Base-by-base conservation (phyloP, 2,797 vertebrate species). In the Enteromius viviparus region DNA sequence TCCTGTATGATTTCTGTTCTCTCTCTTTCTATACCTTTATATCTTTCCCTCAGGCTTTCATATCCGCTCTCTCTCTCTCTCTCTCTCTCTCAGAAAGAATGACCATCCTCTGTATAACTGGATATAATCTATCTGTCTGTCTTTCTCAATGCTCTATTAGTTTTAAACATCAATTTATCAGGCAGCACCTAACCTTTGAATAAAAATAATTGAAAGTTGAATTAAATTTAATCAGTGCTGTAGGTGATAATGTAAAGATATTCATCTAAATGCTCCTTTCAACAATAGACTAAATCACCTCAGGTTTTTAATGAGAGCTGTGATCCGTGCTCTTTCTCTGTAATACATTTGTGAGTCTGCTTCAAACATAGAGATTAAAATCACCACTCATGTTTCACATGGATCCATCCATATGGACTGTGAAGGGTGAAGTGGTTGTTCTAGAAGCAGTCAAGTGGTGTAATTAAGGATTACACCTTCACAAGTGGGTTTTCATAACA, bases 1-100 rank as follows among this genome's bases (percentile, higher is more conserved):
- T 86, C 86, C 89, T 91, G 84, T 85, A 83, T 89, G 89, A 89
- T 92, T 86, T 92, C 84, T 21, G 65, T 85, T 55, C 37, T 77
- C 21, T 26, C 11, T 62, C 60, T 69, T 9, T 76, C 34, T 21
- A 5, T 21, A 29, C 4, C 19, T 71, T 29, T 53, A 6, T 40
- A 1, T 62, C 45, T 68, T 0, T 69, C 9, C 60, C 21, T 49
- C 32, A 6, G 23, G 14, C 34, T 55, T 26, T 76, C 7, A 8
- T 51, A 7, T 19, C 58, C 40, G 1, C 34, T 34, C 37, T 51
- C 7, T 60, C 15, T 14, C 9, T 49, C 15, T 4, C n/a, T 42
- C 40, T 12, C 47, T 47, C 32, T 32, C 17, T 34, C 23, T 26
- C 19, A 79, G 53, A 72, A 26, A 47, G 8, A 45, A 68, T 23